Evolutionary conservation across 1,140 invertebrate species (phyloP), one percentile per base, ranked within the genome.

Genomic region (Aphaenogaster floridana): DNA sequence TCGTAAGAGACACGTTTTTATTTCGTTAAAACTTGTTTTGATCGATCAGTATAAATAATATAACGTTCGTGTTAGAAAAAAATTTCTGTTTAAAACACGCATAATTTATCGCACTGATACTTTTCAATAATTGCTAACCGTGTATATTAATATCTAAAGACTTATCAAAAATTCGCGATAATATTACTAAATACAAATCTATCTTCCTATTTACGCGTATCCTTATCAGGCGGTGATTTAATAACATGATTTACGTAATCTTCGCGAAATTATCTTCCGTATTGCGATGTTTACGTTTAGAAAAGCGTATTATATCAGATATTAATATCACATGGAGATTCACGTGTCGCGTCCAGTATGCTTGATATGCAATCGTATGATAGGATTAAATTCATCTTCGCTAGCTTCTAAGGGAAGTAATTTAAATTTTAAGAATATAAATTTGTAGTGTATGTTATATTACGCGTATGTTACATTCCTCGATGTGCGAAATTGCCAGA

Each of bases 211-310:
- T 74, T 74, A 71, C 57, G n/a, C 15, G 78, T 4, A n/a, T 57
- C 36, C 52, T 74, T 61, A 76, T 76, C 80, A 39, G 57, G 6
- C 39, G 13, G 4, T 61, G 54, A 63, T 76, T 61, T 61, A 76
- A 76, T 28, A 74, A 64, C 80, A 61, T 36, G 68, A 59, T 76
- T 84, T 84, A 84, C 69, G 45, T 84, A 84, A 84, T 84, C 80
- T 63, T 21, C 3, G 21, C 34, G 54, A 84, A 84, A 84, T 84
- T 83, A 74, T 83, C 68, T 83, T 84, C 80, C 80, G 80, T 74
- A 48, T 84, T 84, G 45, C 69, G 80, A 76, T 84, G 80, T 84
- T 84, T 74, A 76, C 69, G 72, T 74, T 48, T 45, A 34, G 68
- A 59, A 69, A 42, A 74, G 45, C n/a, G 11, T 61, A 3, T 63